Evolutionary conservation across 2,888 invertebrate species (phyloP).

Genomic region (Troides aeacus): DNA sequence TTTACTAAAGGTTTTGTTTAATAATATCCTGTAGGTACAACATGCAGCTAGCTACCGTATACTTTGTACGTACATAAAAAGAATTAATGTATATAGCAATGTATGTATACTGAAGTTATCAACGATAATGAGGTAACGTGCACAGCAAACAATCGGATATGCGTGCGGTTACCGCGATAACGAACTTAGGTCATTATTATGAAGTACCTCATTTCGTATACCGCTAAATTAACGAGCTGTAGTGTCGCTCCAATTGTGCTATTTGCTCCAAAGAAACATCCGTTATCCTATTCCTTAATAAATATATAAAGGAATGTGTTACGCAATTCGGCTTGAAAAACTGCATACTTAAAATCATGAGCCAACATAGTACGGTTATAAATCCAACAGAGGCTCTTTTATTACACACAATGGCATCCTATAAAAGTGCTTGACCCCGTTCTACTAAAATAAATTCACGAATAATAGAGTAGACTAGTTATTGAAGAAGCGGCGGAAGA

Average conservation of each 20-base stretch:
- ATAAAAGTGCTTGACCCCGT: constrained; percentile 20
- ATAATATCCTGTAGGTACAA: too few species aligned
- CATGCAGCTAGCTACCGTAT: too few species aligned
- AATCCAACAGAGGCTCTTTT: constrained; percentile 9
- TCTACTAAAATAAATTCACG: constrained; percentile 21
- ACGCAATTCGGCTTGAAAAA: too few species aligned
- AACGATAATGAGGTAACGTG: constrained; percentile 21
- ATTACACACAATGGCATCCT: constrained; percentile 21
- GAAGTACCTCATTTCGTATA: constrained; percentile 1
- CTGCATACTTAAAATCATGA: too few species aligned
- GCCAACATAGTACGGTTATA: background rate
- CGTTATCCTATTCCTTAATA: too few species aligned
- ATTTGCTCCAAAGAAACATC: background rate
- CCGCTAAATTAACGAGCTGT: constrained; percentile 7
- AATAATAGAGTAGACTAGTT: constrained; percentile 25
- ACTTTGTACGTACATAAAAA: too few species aligned
- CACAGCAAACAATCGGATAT: constrained; percentile 12
- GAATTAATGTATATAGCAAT: constrained; percentile 11
- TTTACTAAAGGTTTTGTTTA: too few species aligned
- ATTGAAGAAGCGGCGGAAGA: constrained; percentile 19
- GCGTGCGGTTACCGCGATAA: constrained; percentile 16
- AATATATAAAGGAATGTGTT: too few species aligned
- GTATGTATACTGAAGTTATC: constrained; percentile 4
- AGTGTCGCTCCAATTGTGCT: constrained; percentile 5
- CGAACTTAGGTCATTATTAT: constrained; percentile 10